phyloP scores from a whole-genome alignment of 2,113 vertebrate genomes.

The Loxodonta africana region DNA sequence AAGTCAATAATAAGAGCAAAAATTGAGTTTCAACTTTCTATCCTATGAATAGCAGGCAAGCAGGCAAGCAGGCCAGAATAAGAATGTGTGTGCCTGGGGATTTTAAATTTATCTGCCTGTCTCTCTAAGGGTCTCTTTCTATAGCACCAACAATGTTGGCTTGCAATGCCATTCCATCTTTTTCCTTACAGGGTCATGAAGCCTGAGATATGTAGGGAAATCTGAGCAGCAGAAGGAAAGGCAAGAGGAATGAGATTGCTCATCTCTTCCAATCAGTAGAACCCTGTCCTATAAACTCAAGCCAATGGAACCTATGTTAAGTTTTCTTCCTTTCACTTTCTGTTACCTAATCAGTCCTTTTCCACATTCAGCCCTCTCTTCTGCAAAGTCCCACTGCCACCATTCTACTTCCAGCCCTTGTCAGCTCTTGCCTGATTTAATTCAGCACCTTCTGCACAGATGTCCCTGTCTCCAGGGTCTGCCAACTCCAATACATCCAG shows the following conservation, averaged over 20 bases:
- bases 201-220: neutral
- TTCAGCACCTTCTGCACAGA: slow-evolving; percentile 49
- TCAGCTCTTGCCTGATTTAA: slow-evolving; percentile 61
- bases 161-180: neutral
- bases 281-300: neutral
- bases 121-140: neutral
- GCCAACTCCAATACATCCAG: neutral
- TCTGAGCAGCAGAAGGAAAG: neutral
- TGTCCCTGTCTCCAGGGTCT: slow-evolving; percentile 53
- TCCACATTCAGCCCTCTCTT: neutral
- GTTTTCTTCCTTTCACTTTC: slow-evolving; percentile 54
- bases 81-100: neutral
- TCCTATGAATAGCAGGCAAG: neutral
- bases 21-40: neutral
- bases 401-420: neutral
- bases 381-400: neutral
- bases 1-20: neutral
- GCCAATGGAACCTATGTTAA: neutral
- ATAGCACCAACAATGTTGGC: neutral
- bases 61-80: neutral
- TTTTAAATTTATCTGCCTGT: neutral
- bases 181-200: neutral
- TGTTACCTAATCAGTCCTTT: slow-evolving; percentile 8
- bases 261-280: neutral
- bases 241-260: neutral